A percentile compares a stretch with the other conserved stretches of the same genome.
These are phyloP conservation scores for Eutolmus rufibarbis DNA, from an alignment of 2,888 invertebrate genomes.

Conservation along the genomic window DNA sequence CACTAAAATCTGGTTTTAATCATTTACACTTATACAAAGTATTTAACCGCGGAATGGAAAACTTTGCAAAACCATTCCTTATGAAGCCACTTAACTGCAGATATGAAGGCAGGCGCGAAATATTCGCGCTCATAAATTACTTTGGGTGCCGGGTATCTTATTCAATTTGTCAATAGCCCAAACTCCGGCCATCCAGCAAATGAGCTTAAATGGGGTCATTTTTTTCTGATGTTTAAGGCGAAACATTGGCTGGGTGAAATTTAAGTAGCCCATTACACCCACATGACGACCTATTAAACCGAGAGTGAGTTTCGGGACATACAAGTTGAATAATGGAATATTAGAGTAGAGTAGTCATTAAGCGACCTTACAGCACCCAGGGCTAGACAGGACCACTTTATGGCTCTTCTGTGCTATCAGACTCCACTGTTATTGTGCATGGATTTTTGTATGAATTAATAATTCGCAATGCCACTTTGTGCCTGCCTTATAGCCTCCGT, in stretches of 20 bases:
- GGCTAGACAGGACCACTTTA: neutral
- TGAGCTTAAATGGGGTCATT: conserved; percentile 10
- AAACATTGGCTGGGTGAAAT: conserved; percentile 1
- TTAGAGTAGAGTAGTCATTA: conserved; percentile 17
- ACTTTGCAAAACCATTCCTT: neutral
- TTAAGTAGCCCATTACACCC: conserved; percentile 33
- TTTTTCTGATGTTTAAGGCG: conserved; percentile 11
- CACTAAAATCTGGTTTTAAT: neutral
- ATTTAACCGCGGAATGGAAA: neutral
- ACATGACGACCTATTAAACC: conserved; percentile 21
- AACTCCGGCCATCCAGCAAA: neutral
- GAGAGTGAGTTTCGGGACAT: neutral
- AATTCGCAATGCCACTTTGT: neutral
- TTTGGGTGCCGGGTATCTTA: neutral
- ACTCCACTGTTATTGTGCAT: neutral
- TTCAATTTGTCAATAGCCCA: conserved; percentile 22
- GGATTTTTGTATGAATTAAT: conserved; percentile 17
- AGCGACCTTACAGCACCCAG: conserved; percentile 4
- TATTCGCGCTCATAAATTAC: neutral
- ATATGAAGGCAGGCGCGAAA: neutral
- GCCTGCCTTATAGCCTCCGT: neutral
- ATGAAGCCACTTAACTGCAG: neutral
- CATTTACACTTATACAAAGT: neutral
- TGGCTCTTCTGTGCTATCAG: neutral
- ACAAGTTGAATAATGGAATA: conserved; percentile 24